Base-by-base conservation (phyloP, 2,113 vertebrate species). In the Sceloporus undulatus region DNA sequence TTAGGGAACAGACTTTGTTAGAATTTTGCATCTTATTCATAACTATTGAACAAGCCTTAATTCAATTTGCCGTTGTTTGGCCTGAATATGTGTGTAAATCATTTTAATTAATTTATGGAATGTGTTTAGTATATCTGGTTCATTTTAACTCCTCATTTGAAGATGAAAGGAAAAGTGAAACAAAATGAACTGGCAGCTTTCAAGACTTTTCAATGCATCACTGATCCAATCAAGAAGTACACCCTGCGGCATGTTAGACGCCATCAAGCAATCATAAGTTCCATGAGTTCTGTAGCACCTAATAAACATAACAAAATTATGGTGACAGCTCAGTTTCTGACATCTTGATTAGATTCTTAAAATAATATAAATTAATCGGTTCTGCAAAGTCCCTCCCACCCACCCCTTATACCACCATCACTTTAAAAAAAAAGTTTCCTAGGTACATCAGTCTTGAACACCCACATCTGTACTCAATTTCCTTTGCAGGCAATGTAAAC, bases 41-140 rank as follows among this genome's bases (percentile, higher is more conserved):
- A 87, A 48, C 86, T 27, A 21, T 83, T 83, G 52, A 83, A 65
- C 80, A 83, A 88, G 27, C n/a, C n/a, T 83, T 83, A 88, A 88
- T 88, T 88, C 59, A 83, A 83, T 83, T 83, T 77, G 73, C 59
- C 23, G 82, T 83, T 77, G 73, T 88, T 77, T 83, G 80, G 79
- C 38, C 62, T 83, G 80, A 29, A 38, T 18, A 19, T 34, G n/a
- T 86, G 59, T 77, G 29, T 77, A 83, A 88, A 88, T 68, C 80
- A 54, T 83, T 80, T 88, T 77, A 77, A 88, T 88, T 88, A 88
- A 88, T 88, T 88, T 83, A 66, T 70, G 73, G 87, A 77, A 88
- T 83, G 80, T 83, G 73, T 83, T 88, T 88, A 83, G 68, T 83
- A 80, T 73, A 82, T 83, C 56, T 27, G 34, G 79, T 76, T 83